Conservation (phyloP, 2,113 vertebrate genomes). For the Chaenocephalus aceratus region DNA sequence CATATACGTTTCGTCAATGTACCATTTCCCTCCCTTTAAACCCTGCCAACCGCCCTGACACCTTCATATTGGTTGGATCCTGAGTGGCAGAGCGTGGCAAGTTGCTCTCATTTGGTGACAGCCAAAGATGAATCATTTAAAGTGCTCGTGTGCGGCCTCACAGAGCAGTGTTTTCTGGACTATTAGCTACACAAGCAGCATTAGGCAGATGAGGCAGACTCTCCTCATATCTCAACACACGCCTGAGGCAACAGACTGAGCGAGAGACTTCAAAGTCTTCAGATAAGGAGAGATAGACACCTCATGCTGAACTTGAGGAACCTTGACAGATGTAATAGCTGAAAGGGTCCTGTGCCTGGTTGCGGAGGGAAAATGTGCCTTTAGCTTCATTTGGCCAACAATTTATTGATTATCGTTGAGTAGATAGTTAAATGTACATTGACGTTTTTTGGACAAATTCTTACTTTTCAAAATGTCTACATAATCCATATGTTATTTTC, state of each 20-base stretch:
- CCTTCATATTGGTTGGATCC: constrained; percentile 55
- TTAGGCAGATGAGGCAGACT: constrained; percentile 79
- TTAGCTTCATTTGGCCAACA: constrained; percentile 30
- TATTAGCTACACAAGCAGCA: constrained; percentile 84
- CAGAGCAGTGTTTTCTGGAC: constrained; percentile 79
- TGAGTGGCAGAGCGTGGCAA: constrained; percentile 54
- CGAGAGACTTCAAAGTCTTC: constrained; percentile 70
- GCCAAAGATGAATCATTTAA: constrained; percentile 77
- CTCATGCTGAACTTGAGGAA: constrained; percentile 65
- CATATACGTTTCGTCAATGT: not conserved
- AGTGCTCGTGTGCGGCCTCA: constrained; percentile 63
- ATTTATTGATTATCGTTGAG: constrained; percentile 33
- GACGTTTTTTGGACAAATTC: not conserved
- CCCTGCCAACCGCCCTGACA: constrained; percentile 40
- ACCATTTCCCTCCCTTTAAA: constrained; percentile 20
- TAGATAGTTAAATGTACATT: constrained; percentile 1
- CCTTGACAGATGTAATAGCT: constrained; percentile 61
- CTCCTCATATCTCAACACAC: constrained; percentile 70
- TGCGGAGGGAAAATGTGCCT: constrained; percentile 31
- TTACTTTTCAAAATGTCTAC: constrained; percentile 19
- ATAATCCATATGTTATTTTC: constrained; percentile 19
- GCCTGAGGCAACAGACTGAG: constrained; percentile 70
- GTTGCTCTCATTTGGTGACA: constrained; percentile 63
- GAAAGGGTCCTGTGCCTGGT: constrained; percentile 17
- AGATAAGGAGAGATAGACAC: constrained; percentile 66